These are phyloP conservation scores for Metallyticus violacea DNA, from an alignment of 2,888 invertebrate genomes.

Conservation along the genomic window DNA sequence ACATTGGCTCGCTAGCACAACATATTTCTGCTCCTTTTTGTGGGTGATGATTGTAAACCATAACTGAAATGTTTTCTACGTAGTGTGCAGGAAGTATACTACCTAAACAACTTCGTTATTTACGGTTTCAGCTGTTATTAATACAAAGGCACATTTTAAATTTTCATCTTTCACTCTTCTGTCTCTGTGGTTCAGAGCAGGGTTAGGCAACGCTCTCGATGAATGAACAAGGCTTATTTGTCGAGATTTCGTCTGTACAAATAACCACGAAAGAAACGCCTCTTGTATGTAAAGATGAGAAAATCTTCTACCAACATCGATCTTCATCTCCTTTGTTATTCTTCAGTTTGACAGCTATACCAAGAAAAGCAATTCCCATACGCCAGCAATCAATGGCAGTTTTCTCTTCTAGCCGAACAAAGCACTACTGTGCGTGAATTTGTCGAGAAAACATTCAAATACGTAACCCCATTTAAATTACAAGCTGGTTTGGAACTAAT, in stretches of 20 bases:
- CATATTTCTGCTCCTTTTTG: too few relatives aligned
- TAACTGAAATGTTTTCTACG: too few relatives aligned
- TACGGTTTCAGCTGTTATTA: too few relatives aligned
- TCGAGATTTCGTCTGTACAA: background rate
- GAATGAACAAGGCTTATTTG: background rate
- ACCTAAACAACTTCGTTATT: too few relatives aligned
- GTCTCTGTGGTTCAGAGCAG: too few relatives aligned
- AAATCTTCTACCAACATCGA: background rate
- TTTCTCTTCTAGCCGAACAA: background rate
- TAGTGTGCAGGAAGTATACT: too few relatives aligned
- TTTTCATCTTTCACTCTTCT: too few relatives aligned
- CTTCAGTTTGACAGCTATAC: background rate
- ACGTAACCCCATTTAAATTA: background rate
- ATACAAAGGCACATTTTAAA: too few relatives aligned
- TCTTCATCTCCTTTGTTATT: background rate
- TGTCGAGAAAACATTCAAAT: background rate
- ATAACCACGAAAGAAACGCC: background rate
- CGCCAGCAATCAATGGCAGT: background rate
- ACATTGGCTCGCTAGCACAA: too few relatives aligned
- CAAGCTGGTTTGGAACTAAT: background rate
- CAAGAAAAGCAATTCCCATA: background rate
- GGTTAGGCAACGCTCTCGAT: background rate
- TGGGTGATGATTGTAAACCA: too few relatives aligned
- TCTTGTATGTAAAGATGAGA: background rate
- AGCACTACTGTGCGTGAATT: background rate